Base-by-base conservation (phyloP, 2,113 vertebrate genomes). In the Heptranchias perlo region DNA sequence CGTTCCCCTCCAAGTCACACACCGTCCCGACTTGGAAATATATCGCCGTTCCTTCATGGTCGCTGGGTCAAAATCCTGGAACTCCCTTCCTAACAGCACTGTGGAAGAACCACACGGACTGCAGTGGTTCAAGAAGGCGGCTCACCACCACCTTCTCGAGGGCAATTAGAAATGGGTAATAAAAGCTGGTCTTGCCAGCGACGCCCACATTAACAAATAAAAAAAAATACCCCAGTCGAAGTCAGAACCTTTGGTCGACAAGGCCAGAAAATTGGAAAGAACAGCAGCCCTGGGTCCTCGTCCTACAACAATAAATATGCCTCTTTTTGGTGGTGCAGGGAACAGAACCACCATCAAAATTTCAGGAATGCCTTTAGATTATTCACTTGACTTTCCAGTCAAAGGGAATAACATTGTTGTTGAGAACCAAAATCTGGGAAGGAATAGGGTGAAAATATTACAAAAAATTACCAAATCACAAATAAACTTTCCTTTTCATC, bases 401-500 rank as follows among this genome's bases (percentile, higher is more conserved):
- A 95, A 44, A 73, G 11, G 64, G 47, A 52, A 52, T 69, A 69
- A 95, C 44, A 73, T 47, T 8, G 92, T 94, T 67, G 14, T 69
- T 67, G 39, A 94, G 62, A 67, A 67, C n/a, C 62, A 67, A 95
- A 69, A 49, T 95, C 28, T 95, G 28, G 65, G 94, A 95, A 69
- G 94, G 47, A 95, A 73, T 18, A 69, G 0, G 64, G n/a, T 47
- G 47, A 52, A 67, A 95, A 52, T 73, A 52, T 69, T 95, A 69
- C 62, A 23, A 65, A 69, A 69, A 16, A 95, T 69, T 73, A 93
- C 35, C 54, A 28, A 95, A 69, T 95, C 62, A 35, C 64, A 95
- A 95, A 69, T 95, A 95, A 95, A 73, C 94, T 95, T 95, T 49
- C 28, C 94, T 95, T 95, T 95, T 47, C 64, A 95, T 93, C 58